These are phyloP conservation scores for Pycnomerus fuliginosus DNA, from an alignment of 2,888 invertebrate genomes.

Conservation along the genomic window DNA sequence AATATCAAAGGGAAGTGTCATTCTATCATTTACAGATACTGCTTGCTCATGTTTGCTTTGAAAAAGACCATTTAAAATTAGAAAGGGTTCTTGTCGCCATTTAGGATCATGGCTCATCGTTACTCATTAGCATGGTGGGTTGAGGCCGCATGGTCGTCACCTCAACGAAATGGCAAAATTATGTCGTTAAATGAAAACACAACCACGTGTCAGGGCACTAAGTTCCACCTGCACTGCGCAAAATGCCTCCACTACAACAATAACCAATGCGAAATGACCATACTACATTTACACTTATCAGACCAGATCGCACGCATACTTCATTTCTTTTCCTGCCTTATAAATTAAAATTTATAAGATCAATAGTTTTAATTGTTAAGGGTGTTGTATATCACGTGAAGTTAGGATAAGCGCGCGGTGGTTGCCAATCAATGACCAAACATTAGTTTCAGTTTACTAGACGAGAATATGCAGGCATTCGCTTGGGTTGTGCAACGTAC, in stretches of 20 bases:
- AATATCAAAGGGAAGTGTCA: constrained; percentile 25
- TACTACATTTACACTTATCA: constrained; percentile 11
- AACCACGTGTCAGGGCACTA: constrained; percentile 17
- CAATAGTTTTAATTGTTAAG: no score
- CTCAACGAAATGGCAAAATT: constrained; percentile 14
- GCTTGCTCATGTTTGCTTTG: constrained; percentile 5
- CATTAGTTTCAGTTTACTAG: constrained; percentile 31
- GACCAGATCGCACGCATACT: constrained; percentile 2
- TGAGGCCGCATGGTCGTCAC: constrained; percentile 11
- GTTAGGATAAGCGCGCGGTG: no score
- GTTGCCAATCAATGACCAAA: constrained; percentile 26
- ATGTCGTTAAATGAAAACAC: constrained; percentile 21
- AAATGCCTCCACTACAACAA: constrained; percentile 17
- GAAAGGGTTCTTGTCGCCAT: constrained; percentile 1
- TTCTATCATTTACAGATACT: constrained; percentile 27
- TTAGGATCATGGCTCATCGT: constrained; percentile 7
- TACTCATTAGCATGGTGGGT: constrained; percentile 12
- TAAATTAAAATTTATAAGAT: no score
- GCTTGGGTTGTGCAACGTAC: constrained; percentile 17
- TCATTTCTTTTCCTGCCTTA: no score
- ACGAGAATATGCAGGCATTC: constrained; percentile 28
- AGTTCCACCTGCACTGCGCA: constrained; percentile 20
- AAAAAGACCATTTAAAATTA: constrained; percentile 2
- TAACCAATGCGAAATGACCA: constrained; percentile 18
- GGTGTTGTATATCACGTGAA: no score